phyloP scores from a whole-genome alignment of 2,797 vertebrate species.

The Alauda arvensis region DNA sequence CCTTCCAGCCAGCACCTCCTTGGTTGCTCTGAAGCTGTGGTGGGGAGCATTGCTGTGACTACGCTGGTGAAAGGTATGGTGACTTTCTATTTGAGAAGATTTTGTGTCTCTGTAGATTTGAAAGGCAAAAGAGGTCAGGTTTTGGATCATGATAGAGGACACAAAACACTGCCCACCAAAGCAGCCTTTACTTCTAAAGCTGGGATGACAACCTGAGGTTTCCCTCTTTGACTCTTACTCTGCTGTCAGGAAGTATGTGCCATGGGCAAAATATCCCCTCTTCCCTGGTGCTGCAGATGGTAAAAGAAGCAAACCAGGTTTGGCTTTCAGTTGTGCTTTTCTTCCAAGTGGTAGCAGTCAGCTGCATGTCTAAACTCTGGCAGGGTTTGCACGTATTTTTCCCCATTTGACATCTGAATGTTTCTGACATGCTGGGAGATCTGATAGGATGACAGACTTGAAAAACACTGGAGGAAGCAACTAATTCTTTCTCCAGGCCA shows the following conservation, averaged over 20 bases:
- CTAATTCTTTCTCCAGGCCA: not conserved
- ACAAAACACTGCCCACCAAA: not conserved
- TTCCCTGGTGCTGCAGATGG: not conserved
- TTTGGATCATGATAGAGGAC: not conserved
- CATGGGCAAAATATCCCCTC: not conserved
- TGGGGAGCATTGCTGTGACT: not conserved
- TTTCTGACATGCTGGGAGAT: not conserved
- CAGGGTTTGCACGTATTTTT: not conserved
- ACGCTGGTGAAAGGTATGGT: rapidly evolving
- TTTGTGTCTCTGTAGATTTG: not conserved
- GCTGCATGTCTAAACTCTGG: not conserved
- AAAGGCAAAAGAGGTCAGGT: not conserved
- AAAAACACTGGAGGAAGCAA: not conserved
- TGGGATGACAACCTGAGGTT: not conserved
- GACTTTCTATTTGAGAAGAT: not conserved
- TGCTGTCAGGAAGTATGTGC: not conserved
- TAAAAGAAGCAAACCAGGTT: not conserved
- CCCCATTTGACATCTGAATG: constrained; percentile 1
- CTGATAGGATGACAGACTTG: not conserved
- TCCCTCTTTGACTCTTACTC: not conserved
- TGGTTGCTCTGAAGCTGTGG: not conserved
- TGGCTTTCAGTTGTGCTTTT: not conserved
- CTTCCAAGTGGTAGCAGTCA: not conserved
- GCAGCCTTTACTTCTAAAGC: not conserved
- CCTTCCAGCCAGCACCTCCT: not conserved